Evolutionary conservation across 2,888 invertebrate species (phyloP).

Genomic region (Ctena decussata): DNA sequence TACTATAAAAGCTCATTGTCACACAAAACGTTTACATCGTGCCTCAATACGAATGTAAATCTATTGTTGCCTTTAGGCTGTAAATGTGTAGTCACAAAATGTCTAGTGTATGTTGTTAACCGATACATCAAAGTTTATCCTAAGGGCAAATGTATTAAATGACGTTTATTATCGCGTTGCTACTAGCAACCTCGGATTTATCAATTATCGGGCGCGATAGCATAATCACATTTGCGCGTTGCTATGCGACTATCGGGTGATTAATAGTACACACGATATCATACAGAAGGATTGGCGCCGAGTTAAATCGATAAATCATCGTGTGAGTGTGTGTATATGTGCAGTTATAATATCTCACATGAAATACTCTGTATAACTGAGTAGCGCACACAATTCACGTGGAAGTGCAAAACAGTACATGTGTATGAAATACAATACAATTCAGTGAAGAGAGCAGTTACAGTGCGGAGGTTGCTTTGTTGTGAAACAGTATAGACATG

Average conservation of each 20-base stretch:
- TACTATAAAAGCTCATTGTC: too few relatives aligned
- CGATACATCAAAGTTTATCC: conserved; percentile 4
- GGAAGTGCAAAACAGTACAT: too few relatives aligned
- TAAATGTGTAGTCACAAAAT: background rate
- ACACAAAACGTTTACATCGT: too few relatives aligned
- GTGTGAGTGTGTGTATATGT: background rate
- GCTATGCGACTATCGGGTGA: conserved; percentile 12
- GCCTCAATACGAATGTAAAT: too few relatives aligned
- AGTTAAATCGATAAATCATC: background rate
- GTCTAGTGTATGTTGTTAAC: background rate
- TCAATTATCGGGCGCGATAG: background rate
- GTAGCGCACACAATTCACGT: too few relatives aligned
- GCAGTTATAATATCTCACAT: background rate
- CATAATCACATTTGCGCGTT: background rate
- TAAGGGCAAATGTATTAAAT: conserved; percentile 2
- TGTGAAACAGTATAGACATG: too few relatives aligned
- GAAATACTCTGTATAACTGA: background rate
- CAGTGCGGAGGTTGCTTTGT: too few relatives aligned
- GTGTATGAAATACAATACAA: too few relatives aligned
- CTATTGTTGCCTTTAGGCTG: background rate
- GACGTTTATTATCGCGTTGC: conserved; percentile 10
- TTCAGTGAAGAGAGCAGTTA: too few relatives aligned
- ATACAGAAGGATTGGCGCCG: background rate
- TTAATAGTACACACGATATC: background rate
- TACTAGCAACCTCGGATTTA: conserved; percentile 2